These are phyloP conservation scores for Archaeoteleia sp. DNA, from an alignment of 2,888 invertebrate genomes.

Conservation along the genomic window DNA sequence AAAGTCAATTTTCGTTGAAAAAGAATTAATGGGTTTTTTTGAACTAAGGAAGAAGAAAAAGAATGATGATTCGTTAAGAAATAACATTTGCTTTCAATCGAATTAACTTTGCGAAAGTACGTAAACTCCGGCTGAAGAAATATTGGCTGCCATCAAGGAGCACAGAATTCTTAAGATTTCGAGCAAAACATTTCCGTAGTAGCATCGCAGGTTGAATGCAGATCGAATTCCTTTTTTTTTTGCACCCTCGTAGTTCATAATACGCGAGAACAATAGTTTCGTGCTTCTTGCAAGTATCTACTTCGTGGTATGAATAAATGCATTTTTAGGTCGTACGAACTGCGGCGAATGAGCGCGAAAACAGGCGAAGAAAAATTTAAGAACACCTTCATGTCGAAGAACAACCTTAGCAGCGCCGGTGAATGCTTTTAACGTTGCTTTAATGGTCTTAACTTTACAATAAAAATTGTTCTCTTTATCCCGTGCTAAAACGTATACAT, in stretches of 20 bases:
- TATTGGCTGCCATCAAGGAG: slow-evolving; percentile 26
- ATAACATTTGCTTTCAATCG: slow-evolving; percentile 33
- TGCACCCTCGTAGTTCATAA: slow-evolving; percentile 44
- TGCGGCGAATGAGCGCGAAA: slow-evolving; percentile 37
- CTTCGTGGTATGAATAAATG: slow-evolving; percentile 56
- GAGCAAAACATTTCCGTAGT: slow-evolving; percentile 12
- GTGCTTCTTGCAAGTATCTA: slow-evolving; percentile 50
- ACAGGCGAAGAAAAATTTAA: slow-evolving; percentile 47
- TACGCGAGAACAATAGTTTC: slow-evolving; percentile 53
- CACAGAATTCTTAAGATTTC: slow-evolving; percentile 25
- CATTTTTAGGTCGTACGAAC: slow-evolving; percentile 52
- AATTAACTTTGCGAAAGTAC: slow-evolving; percentile 45
- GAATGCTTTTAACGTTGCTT: slow-evolving; percentile 45
- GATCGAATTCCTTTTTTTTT: slow-evolving; percentile 49
- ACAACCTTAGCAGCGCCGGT: slow-evolving; percentile 34
- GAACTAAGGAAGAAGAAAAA: slow-evolving; percentile 3
- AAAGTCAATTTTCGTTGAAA: slow-evolving; percentile 6
- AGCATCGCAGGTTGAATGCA: slow-evolving; percentile 58
- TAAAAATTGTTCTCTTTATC: slow-evolving; percentile 37
- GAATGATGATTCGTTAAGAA: slow-evolving; percentile 30
- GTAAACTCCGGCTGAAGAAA: slow-evolving; percentile 43
- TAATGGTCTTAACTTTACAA: slow-evolving; percentile 48
- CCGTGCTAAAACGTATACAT: not conserved
- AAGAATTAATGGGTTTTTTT: slow-evolving; percentile 9
- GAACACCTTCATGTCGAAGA: slow-evolving; percentile 38